Conservation (phyloP, 2,797 vertebrate genomes). For the Linurgus olivaceus region DNA sequence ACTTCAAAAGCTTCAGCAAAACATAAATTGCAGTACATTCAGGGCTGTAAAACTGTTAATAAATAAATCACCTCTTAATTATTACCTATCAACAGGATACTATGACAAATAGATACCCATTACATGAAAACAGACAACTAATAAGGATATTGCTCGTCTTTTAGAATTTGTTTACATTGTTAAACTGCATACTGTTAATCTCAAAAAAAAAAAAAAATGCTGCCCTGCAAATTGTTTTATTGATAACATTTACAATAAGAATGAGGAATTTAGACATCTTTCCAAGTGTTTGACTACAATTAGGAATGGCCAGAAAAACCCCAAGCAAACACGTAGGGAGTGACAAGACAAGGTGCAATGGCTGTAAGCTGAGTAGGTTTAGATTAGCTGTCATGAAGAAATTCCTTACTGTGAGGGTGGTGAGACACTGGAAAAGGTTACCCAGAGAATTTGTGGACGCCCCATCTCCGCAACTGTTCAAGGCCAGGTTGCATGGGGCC, state of each 20-base stretch:
- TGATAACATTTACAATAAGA: not conserved
- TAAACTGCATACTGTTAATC: not conserved
- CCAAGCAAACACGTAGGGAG: not conserved
- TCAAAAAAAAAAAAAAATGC: not conserved
- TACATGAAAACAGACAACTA: conserved; percentile 3
- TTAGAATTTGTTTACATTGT: not conserved
- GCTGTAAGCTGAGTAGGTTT: not conserved
- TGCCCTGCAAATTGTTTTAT: not conserved
- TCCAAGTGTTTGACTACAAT: not conserved
- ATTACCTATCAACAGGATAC: conserved; percentile 4
- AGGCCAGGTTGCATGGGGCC: not conserved
- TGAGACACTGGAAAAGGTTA: not conserved
- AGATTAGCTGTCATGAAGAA: not conserved
- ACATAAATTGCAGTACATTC: not conserved
- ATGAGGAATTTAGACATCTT: not conserved
- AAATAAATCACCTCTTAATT: conserved; percentile 42
- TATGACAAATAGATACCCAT: not conserved
- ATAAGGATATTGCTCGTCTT: not conserved
- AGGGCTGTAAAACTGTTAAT: not conserved
- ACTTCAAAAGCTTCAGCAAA: not conserved
- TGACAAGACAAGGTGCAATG: not conserved
- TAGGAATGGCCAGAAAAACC: not conserved
- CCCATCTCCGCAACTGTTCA: not conserved
- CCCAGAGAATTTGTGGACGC: not conserved
- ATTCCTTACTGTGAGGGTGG: not conserved